Conservation (phyloP, 2,888 invertebrate genomes). For the Drosophila neonasuta region DNA sequence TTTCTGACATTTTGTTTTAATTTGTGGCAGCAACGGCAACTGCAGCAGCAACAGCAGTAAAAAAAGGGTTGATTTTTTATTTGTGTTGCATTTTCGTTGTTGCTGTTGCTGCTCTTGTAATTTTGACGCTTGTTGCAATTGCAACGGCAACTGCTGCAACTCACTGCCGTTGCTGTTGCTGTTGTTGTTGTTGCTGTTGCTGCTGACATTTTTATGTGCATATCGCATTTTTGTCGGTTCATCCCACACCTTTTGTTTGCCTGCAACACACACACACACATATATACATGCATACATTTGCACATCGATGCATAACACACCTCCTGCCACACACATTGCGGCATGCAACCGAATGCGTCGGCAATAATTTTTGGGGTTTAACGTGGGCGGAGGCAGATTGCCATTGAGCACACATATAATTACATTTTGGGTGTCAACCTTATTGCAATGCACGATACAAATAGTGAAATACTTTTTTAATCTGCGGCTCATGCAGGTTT, state of each 20-base stretch:
- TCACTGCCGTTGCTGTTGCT: conserved; percentile 31
- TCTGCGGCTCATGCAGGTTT: too few relatives aligned
- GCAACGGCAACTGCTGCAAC: conserved; percentile 55
- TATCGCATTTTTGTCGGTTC: conserved; percentile 73
- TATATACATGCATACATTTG: conserved; percentile 8
- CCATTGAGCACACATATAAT: conserved; percentile 33
- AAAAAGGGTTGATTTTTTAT: conserved; percentile 75
- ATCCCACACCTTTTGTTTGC: conserved; percentile 71
- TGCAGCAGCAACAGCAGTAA: conserved; percentile 38
- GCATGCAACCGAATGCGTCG: conserved; percentile 39
- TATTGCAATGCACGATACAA: conserved; percentile 22
- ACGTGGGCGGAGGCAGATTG: conserved; percentile 12
- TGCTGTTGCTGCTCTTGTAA: conserved; percentile 57
- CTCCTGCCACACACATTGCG: conserved; percentile 18
- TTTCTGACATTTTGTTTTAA: conserved; percentile 79
- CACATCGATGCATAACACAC: neutral
- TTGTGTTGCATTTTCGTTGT: conserved; percentile 53
- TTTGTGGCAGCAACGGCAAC: conserved; percentile 67
- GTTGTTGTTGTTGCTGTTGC: conserved; percentile 34
- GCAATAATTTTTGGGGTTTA: conserved; percentile 47
- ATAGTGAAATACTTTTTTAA: conserved; percentile 13
- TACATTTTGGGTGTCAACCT: conserved; percentile 21
- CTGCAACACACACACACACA: conserved; percentile 16
- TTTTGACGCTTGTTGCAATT: conserved; percentile 70
- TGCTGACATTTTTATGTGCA: conserved; percentile 66